Conservation (phyloP, 2,888 invertebrate species). For the Hanleya hanleyi region DNA sequence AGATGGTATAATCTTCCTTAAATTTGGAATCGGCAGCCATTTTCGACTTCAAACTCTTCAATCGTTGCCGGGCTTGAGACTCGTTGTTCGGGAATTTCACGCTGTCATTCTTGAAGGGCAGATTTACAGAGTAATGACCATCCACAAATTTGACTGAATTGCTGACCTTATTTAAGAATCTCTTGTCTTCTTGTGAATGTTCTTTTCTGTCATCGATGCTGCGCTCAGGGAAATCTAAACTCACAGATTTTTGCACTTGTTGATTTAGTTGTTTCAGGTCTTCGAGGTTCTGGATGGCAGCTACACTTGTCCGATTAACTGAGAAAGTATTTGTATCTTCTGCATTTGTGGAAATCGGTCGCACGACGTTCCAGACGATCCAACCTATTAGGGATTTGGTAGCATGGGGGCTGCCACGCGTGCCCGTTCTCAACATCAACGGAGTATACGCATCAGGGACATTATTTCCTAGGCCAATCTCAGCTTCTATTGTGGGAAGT, state of each 20-base stretch:
- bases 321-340: too few species aligned
- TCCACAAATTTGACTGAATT: conserved; percentile 16
- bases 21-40: neutral
- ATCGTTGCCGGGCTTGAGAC: conserved; percentile 10
- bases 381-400: conserved; percentile 20
- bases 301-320: too few species aligned
- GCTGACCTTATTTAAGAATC: conserved; percentile 17
- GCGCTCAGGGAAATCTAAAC: conserved; percentile 31
- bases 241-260: conserved; percentile 20
- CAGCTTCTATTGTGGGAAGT: conserved; percentile 21
- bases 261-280: conserved; percentile 1
- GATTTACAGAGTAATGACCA: conserved; percentile 20
- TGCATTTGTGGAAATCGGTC: too few species aligned
- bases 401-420: conserved; percentile 25
- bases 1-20: neutral
- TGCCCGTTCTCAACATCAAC: conserved; percentile 16
- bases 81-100: conserved; percentile 16
- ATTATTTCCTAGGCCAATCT: conserved; percentile 18
- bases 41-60: conserved; percentile 3
- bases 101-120: conserved; percentile 16
- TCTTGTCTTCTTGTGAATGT: conserved; percentile 26
- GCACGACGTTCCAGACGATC: conserved; percentile 20
- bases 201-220: conserved; percentile 25
- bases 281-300: conserved; percentile 6
- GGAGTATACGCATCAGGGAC: conserved; percentile 27